phyloP scores from a whole-genome alignment of 35 echinoderm and acorn worm species.

The Apostichopus parvimensis region DNA sequence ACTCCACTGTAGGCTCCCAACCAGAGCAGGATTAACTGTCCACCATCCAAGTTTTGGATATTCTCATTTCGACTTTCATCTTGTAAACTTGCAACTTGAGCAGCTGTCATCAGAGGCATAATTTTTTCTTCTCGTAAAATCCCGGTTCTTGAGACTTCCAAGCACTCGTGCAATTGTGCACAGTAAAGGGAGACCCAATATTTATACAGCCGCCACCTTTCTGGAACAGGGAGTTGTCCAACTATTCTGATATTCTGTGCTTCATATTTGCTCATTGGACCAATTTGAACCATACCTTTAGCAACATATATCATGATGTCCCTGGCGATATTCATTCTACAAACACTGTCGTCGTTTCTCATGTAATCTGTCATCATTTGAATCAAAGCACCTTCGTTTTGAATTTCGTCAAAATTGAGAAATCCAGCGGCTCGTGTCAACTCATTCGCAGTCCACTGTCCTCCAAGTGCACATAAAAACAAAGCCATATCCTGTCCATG shows the following conservation, averaged over 20 bases:
- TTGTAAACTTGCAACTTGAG: background rate
- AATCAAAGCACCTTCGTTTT: background rate
- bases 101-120: background rate
- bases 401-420: background rate
- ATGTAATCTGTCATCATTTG: conserved; percentile 1
- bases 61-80: background rate
- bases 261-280: conserved; percentile 23
- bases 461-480: background rate
- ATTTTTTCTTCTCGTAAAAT: conserved; percentile 8
- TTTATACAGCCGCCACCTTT: conserved; percentile 57
- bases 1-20: conserved; percentile 15
- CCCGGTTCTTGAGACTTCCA: background rate
- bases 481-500: background rate
- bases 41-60: background rate
- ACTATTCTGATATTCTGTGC: background rate
- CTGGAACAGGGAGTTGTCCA: background rate
- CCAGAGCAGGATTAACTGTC: conserved; percentile 7
- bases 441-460: background rate
- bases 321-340: background rate
- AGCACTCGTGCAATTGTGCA: background rate
- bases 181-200: conserved; percentile 48
- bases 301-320: background rate
- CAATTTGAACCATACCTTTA: conserved; percentile 6
- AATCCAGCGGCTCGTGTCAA: background rate
- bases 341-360: background rate